These are phyloP conservation scores for Pachyseris speciosa DNA, from an alignment of 64 coral and sea anemone species.

Conservation along the genomic window DNA sequence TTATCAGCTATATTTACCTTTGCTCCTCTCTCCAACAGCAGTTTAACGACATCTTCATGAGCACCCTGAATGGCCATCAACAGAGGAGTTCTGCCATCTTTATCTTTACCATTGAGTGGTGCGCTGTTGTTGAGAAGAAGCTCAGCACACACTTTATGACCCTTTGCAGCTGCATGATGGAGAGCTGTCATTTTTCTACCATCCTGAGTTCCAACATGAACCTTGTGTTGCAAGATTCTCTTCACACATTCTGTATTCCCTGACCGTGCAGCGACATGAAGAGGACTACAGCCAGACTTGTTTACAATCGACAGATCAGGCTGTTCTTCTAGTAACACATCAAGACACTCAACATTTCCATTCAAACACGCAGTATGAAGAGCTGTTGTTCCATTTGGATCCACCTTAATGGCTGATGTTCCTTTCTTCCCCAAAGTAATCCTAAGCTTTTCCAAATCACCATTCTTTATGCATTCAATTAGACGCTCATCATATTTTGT, in stretches of 20 bases:
- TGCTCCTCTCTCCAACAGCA: constrained; percentile 85
- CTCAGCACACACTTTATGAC: constrained; percentile 63
- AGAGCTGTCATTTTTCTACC: constrained; percentile 64
- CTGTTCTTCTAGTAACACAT: constrained; percentile 52
- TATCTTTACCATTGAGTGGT: constrained; percentile 78
- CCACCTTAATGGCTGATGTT: constrained; percentile 48
- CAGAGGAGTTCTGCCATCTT: constrained; percentile 95
- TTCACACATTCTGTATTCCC: constrained; percentile 32
- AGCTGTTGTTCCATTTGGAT: constrained; percentile 59
- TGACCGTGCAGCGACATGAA: constrained; percentile 24
- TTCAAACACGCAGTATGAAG: constrained; percentile 43
- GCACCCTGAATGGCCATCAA: constrained; percentile 93
- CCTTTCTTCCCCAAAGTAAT: constrained; percentile 46
- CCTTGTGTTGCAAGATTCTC: constrained; percentile 42
- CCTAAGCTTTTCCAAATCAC: constrained; percentile 32
- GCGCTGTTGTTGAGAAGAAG: constrained; percentile 68
- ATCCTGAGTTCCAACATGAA: constrained; percentile 59
- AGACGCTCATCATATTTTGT: constrained; percentile 64
- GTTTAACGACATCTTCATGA: constrained; percentile 80
- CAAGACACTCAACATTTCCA: constrained; percentile 49
- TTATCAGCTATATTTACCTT: constrained; percentile 94
- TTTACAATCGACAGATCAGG: constrained; percentile 57
- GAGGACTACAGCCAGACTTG: constrained; percentile 43
- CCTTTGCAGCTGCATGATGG: constrained; percentile 79
- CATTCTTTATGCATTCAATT: constrained; percentile 46